Evolutionary conservation across 1,140 invertebrate genomes (phyloP).

Genomic region (Anagrus nilaparvatae): DNA sequence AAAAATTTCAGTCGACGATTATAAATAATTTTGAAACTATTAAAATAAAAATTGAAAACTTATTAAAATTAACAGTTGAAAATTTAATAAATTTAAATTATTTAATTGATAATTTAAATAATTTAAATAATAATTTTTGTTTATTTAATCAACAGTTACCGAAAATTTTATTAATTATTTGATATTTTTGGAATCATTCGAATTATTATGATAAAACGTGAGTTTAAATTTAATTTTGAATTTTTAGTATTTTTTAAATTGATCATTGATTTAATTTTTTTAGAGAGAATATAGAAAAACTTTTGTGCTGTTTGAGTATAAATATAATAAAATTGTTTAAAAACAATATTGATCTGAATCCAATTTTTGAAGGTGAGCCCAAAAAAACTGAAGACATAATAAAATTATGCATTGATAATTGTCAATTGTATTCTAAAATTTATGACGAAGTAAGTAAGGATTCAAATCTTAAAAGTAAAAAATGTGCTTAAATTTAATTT

Average conservation of each 20-base stretch:
- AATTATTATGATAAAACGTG: not conserved
- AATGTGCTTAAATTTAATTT: not conserved
- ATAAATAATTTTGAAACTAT: conserved; percentile 58
- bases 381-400: conserved; percentile 58
- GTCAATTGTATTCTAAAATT: conserved; percentile 61
- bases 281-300: conserved; percentile 54
- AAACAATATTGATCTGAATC: conserved; percentile 57
- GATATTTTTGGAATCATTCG: not conserved
- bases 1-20: conserved; percentile 65
- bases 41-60: conserved; percentile 44
- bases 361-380: conserved; percentile 55
- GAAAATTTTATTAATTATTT: not conserved
- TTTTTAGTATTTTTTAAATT: conserved; percentile 4
- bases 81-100: too few relatives aligned
- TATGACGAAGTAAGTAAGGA: conserved; percentile 39
- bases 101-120: too few relatives aligned
- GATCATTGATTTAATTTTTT: conserved; percentile 7
- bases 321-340: conserved; percentile 70
- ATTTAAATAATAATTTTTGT: too few relatives aligned
- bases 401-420: conserved; percentile 66
- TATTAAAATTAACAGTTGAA: too few relatives aligned
- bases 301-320: conserved; percentile 70
- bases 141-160: too few relatives aligned
- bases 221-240: conserved; percentile 4
- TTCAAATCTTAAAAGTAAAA: not conserved